phyloP scores from a whole-genome alignment of 1,140 invertebrate species.

The Sycobia sp. region DNA sequence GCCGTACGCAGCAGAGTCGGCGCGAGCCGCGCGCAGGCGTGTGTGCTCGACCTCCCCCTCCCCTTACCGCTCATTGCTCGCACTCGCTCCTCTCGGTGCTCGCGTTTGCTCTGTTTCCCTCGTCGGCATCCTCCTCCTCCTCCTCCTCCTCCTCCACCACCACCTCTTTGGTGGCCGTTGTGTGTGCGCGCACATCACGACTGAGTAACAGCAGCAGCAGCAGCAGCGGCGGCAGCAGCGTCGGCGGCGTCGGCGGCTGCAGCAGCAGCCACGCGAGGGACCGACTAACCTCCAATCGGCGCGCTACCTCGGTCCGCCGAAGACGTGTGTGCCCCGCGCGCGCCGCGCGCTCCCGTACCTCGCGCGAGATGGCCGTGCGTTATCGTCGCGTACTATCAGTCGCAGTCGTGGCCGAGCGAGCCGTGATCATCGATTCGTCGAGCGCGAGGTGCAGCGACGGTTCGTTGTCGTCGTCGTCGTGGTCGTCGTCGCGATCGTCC shows the following conservation, averaged over 20 bases:
- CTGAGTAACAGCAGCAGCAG: too few species aligned
- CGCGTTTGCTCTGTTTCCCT: too few species aligned
- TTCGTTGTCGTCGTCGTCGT: neutral
- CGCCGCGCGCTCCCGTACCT: neutral
- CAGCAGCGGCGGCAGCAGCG: neutral
- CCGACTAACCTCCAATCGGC: constrained; percentile 53
- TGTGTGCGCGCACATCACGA: too few species aligned
- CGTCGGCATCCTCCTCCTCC: neutral
- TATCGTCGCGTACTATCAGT: neutral
- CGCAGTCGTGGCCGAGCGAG: neutral
- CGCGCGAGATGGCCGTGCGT: too few species aligned
- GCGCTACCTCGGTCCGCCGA: constrained; percentile 31
- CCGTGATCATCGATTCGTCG: neutral
- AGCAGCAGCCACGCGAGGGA: constrained; percentile 57
- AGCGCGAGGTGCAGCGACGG: neutral
- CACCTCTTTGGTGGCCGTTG: too few species aligned
- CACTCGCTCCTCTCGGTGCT: too few species aligned
- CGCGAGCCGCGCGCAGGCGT: too few species aligned
- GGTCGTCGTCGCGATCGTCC: neutral
- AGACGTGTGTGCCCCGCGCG: constrained; percentile 24
- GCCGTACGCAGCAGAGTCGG: neutral
- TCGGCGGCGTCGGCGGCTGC: constrained; percentile 19
- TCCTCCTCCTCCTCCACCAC: neutral
- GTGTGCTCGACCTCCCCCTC: too few species aligned
- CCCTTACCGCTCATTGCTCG: too few species aligned